Base-by-base conservation (phyloP, 2,113 vertebrate species). In the Micromys minutus region DNA sequence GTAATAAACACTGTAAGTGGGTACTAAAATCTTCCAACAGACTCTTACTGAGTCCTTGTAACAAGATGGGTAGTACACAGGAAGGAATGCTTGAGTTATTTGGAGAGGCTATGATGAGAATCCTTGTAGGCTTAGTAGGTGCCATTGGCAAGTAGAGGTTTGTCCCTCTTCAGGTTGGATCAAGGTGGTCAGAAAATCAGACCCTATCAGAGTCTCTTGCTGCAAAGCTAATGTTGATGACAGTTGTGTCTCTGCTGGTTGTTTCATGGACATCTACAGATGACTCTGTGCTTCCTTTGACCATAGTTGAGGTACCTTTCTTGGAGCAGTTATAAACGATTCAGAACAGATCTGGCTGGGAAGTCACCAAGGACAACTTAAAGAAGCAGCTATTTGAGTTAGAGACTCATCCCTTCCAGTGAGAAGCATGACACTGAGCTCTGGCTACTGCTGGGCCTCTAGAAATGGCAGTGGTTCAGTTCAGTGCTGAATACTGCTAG, bases 381-480 rank as follows among this genome's bases (percentile, higher is more conserved):
- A 50, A 50, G 17, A 50, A 69, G 63, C 5, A 87, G 26, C 47
- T 52, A 9, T 29, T 31, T 72, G 21, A 71, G 8, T 57, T 26
- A 72, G 5, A 11, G 7, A 29, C 29, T 29, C 22, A 4, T 5
- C 4, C 6, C 45, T 71, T n/a, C 7, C 36, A 16, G 34, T 16
- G 34, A 71, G 34, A 39, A 87, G 26, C 7, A 3, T 11, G 34
- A 26, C 1, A 15, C 22, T 55, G 22, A n/a, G 3, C 34, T 55
- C 10, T n/a, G 7, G 21, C 45, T 50, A 8, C 12, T 67, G 31
- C 19, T 50, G 39, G 61, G 47, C 45, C 12, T 87, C 31, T 11
- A n/a, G 34, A 45, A 52, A 15, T 12, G 36, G 5, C 45, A n/a
- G 5, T 0, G 4, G 1, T 26, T n/a, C 17, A 52, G 45, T 9